A percentile compares a stretch with the other conserved stretches of the same genome.
Conservation (phyloP, 2,797 vertebrate species). For the Picus viridis region DNA sequence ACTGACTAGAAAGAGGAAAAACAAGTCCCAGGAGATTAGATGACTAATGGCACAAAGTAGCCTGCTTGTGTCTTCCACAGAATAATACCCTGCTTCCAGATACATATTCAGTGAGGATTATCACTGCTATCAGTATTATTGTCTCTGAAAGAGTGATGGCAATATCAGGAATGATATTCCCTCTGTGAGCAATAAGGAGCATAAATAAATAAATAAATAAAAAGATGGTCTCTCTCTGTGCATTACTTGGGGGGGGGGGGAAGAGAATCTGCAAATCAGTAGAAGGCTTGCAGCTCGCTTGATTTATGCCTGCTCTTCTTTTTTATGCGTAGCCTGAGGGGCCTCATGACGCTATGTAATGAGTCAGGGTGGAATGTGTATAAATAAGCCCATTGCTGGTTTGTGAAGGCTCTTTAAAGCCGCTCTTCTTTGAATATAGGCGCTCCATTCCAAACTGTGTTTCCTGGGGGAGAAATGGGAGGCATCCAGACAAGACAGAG, state of each 20-base stretch:
- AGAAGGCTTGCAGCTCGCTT: conserved; percentile 14
- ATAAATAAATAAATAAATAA: neutral
- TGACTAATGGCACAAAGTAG: neutral
- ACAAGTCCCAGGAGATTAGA: neutral
- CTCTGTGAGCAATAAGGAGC: neutral
- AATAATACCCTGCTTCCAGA: conserved; percentile 14
- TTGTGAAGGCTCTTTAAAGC: conserved; percentile 45
- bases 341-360: conserved; percentile 45
- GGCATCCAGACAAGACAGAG: neutral
- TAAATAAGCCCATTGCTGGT: conserved; percentile 64
- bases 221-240: neutral
- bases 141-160: neutral
- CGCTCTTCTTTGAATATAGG: neutral
- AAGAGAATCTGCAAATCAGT: neutral
- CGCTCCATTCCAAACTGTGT: neutral
- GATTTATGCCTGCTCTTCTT: conserved; percentile 55
- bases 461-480: conserved; percentile 20
- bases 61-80: neutral
- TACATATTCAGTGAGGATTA: neutral
- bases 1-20: neutral
- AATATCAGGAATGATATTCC: neutral
- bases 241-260: neutral
- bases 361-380: conserved; percentile 58
- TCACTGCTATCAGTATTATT: neutral
- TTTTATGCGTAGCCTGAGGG: conserved; percentile 12